A percentile compares a stretch with the other conserved stretches of the same genome.
Evolutionary conservation across 2,888 invertebrate genomes (phyloP).

Genomic region (Apodemia mormo): DNA sequence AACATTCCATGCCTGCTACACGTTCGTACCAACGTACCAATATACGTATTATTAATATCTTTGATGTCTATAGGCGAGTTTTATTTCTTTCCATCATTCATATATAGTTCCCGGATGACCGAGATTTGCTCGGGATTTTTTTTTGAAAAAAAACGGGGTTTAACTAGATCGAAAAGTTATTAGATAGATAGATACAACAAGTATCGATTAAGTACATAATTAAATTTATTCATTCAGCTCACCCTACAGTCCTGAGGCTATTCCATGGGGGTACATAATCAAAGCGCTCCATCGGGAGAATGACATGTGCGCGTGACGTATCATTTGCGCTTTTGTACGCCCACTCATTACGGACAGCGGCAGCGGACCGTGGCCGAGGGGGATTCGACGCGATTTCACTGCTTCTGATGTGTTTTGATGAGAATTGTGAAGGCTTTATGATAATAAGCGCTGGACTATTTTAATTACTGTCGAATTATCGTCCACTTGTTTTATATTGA

Average conservation of each 20-base stretch:
- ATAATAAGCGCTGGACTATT: constrained; percentile 28
- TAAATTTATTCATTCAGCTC: not conserved
- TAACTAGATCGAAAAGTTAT: no score
- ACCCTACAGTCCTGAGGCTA: constrained; percentile 11
- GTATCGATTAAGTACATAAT: not conserved
- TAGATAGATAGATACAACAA: not conserved
- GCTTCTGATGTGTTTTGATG: constrained; percentile 33
- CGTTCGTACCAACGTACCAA: no score
- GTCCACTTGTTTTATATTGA: no score
- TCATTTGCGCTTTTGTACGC: constrained; percentile 72
- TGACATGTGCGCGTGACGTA: constrained; percentile 67
- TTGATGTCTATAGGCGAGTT: no score
- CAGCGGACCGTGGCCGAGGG: constrained; percentile 33
- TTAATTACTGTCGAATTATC: not conserved
- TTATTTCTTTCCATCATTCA: no score
- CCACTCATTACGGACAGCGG: constrained; percentile 52
- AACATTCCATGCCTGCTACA: no score
- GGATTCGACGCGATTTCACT: constrained; percentile 33
- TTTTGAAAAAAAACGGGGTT: no score
- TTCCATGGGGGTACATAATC: constrained; percentile 43
- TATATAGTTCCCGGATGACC: no score
- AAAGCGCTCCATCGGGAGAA: constrained; percentile 31
- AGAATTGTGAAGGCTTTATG: constrained; percentile 5
- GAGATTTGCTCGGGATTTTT: no score
- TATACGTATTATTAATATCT: no score